Conservation (phyloP, 2,113 vertebrate genomes). For the Gymnogyps californianus region DNA sequence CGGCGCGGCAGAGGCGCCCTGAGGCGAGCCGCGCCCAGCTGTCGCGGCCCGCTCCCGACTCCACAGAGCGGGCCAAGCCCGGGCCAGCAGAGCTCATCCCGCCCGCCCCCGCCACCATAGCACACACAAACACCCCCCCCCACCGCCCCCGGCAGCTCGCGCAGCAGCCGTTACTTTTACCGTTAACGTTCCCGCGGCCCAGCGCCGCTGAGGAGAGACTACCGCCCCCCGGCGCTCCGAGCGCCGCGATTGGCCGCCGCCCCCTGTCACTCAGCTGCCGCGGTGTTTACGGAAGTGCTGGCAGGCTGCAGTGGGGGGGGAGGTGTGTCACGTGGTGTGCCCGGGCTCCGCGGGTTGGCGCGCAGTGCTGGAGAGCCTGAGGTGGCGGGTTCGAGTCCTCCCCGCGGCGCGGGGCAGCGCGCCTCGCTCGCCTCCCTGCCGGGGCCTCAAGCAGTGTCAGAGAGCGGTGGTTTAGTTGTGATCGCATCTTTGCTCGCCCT, state of each 20-base stretch:
- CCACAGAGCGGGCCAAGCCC: background rate
- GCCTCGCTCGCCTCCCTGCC: rapidly evolving
- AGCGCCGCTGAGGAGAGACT: rapidly evolving
- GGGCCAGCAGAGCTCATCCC: background rate
- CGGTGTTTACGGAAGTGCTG: background rate
- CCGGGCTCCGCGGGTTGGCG: rapidly evolving
- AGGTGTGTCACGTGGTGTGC: rapidly evolving
- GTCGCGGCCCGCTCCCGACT: background rate
- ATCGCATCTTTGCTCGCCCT: rapidly evolving
- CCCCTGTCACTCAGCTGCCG: background rate
- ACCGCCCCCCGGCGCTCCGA: rapidly evolving
- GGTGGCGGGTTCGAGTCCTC: rapidly evolving
- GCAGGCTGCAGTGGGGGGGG: rapidly evolving
- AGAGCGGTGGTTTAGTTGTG: rapidly evolving
- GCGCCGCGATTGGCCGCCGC: rapidly evolving
- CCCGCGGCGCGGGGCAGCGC: rapidly evolving
- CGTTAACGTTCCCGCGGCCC: background rate
- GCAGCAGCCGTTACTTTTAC: background rate
- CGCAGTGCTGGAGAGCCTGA: rapidly evolving
- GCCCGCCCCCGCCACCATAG: rapidly evolving
- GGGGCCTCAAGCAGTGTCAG: rapidly evolving
- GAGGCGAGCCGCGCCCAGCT: background rate
- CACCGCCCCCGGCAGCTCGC: rapidly evolving
- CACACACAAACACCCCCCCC: rapidly evolving
- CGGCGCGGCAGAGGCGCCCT: background rate